Conservation (phyloP, 2,888 invertebrate species). For the Tuta absoluta region DNA sequence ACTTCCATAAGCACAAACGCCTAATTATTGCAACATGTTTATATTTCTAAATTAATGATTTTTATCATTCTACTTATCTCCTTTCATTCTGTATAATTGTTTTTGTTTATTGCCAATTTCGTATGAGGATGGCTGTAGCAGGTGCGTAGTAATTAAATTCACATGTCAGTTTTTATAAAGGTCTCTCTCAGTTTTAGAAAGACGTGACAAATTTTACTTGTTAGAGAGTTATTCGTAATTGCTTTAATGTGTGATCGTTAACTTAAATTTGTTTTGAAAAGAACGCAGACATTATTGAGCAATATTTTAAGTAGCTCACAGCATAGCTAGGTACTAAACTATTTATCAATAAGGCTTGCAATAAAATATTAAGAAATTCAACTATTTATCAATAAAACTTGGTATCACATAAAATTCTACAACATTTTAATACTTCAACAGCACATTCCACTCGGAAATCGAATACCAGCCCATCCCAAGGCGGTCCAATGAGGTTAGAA, state of each 20-base stretch:
- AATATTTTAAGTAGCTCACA: too few species aligned
- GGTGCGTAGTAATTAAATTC: constrained; percentile 26
- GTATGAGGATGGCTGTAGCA: constrained; percentile 9
- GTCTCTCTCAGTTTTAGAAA: constrained; percentile 2
- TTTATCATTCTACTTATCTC: not conserved
- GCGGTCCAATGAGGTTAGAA: constrained; percentile 40
- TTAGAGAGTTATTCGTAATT: constrained; percentile 29
- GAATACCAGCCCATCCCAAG: constrained; percentile 18
- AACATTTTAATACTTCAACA: not conserved
- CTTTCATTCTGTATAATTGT: not conserved
- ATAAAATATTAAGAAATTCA: too few species aligned
- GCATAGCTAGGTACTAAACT: not conserved
- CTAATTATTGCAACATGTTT: too few species aligned
- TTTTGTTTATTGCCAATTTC: not conserved
- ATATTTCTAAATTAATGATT: too few species aligned
- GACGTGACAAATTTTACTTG: constrained; percentile 27
- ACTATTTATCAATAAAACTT: not conserved
- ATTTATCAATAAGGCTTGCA: too few species aligned
- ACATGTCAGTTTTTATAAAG: constrained; percentile 17
- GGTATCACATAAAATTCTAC: not conserved
- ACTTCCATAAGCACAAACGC: too few species aligned
- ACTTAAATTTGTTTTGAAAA: not conserved
- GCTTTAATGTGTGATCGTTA: constrained; percentile 13
- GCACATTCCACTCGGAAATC: constrained; percentile 15
- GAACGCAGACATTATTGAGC: not conserved